Conservation (phyloP, 2,888 invertebrate species). For the Heliconius ethilla region DNA sequence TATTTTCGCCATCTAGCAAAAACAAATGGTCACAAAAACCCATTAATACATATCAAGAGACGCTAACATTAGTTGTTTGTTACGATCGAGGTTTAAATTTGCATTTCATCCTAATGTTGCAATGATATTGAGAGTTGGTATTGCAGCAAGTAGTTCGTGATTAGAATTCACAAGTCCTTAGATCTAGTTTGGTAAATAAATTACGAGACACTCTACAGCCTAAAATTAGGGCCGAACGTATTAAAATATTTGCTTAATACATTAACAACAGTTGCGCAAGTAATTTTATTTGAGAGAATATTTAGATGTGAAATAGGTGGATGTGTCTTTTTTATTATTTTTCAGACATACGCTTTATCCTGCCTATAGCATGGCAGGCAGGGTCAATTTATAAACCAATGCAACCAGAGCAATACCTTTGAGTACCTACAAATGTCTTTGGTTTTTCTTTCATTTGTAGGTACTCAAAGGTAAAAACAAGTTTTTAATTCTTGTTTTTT, state of each 20-base stretch:
- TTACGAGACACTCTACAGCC: not conserved
- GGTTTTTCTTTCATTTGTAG: too few species aligned
- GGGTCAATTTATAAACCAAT: too few species aligned
- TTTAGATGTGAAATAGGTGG: too few species aligned
- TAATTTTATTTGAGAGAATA: too few species aligned
- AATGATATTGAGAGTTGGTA: constrained; percentile 42
- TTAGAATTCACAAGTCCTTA: constrained; percentile 46
- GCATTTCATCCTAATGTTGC: constrained; percentile 46
- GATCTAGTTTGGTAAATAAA: constrained; percentile 33
- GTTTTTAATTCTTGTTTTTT: too few species aligned
- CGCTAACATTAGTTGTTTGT: constrained; percentile 22
- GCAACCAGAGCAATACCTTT: too few species aligned
- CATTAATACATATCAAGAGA: constrained; percentile 26
- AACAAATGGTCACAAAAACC: constrained; percentile 5
- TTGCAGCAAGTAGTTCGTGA: constrained; percentile 45
- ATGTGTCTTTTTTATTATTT: too few species aligned
- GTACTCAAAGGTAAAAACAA: too few species aligned
- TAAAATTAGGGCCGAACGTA: not conserved
- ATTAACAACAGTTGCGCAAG: not conserved
- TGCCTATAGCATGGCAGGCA: too few species aligned
- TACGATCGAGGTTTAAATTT: constrained; percentile 33
- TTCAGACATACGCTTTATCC: too few species aligned
- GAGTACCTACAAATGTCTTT: too few species aligned
- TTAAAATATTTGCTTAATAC: not conserved
- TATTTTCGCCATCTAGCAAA: not conserved